phyloP scores from a whole-genome alignment of 2,888 invertebrate genomes.

The Xestia ashworthii region DNA sequence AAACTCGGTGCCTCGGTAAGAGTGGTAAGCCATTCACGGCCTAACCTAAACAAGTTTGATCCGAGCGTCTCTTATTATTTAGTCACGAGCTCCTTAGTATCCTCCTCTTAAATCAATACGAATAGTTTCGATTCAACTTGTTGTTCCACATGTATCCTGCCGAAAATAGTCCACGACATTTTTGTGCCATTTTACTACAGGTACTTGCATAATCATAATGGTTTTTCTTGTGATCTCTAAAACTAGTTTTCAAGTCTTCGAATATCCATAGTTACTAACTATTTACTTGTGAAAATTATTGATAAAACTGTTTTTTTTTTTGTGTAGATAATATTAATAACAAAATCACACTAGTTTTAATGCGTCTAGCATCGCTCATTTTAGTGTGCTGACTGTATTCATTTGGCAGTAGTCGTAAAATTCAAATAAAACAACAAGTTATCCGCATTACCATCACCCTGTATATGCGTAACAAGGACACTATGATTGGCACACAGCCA shows the following conservation, averaged over 20 bases:
- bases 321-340: neutral
- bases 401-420: neutral
- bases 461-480: conserved; percentile 44
- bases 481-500: conserved; percentile 54
- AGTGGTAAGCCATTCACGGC: neutral
- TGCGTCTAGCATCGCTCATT: neutral
- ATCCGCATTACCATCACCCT: conserved; percentile 21
- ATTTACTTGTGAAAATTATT: neutral
- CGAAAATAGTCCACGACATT: neutral
- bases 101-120: neutral
- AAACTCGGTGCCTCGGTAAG: too few relatives aligned
- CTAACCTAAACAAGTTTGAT: neutral
- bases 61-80: neutral
- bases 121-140: neutral
- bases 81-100: neutral
- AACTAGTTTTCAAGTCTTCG: neutral
- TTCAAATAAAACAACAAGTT: conserved; percentile 7
- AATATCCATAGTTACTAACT: neutral
- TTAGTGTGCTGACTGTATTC: neutral
- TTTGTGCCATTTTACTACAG: neutral
- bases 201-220: neutral
- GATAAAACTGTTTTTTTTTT: neutral
- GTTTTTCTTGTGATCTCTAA: neutral
- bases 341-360: neutral
- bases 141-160: neutral